Percentiles rank a stretch among this genome's conserved stretches.
Evolutionary conservation across 2,113 vertebrate species (phyloP).

Genomic region (Aleadryas rufinucha): DNA sequence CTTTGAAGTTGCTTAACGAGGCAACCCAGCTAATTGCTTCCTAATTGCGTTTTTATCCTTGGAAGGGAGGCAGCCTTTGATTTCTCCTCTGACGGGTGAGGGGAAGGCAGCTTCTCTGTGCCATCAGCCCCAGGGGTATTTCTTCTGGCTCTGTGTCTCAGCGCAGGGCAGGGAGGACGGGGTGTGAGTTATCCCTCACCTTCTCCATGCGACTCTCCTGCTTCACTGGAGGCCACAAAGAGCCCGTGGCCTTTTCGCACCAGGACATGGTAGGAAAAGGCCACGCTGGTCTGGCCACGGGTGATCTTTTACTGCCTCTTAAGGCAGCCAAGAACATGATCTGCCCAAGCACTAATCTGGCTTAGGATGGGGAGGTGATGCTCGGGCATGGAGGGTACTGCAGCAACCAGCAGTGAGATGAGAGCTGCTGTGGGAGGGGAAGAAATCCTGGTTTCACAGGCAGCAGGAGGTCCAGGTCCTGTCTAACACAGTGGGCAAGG

Average conservation of each 20-base stretch:
- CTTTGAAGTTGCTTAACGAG: slow-evolving; percentile 68
- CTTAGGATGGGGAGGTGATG: background rate
- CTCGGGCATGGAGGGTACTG: background rate
- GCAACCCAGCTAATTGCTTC: slow-evolving; percentile 67
- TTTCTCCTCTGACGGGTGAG: slow-evolving; percentile 30
- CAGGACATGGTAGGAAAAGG: background rate
- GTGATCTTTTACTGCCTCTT: slow-evolving; percentile 6
- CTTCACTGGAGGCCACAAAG: background rate
- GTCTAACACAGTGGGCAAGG: accelerated
- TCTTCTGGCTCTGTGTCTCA: background rate
- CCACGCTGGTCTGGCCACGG: accelerated
- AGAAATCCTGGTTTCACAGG: background rate
- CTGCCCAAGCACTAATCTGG: background rate
- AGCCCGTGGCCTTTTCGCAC: background rate
- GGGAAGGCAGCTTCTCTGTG: background rate
- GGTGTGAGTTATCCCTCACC: background rate
- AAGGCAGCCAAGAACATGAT: background rate
- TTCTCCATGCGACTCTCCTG: background rate
- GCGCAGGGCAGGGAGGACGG: background rate
- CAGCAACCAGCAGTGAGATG: accelerated
- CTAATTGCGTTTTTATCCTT: slow-evolving; percentile 66
- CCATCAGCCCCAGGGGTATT: background rate
- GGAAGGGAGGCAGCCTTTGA: slow-evolving; percentile 61
- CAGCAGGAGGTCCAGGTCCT: background rate
- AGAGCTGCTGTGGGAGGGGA: background rate